Percentiles rank a stretch among this genome's conserved stretches.
phyloP scores from a whole-genome alignment of 1,140 invertebrate species.

The Orchesella cincta region DNA sequence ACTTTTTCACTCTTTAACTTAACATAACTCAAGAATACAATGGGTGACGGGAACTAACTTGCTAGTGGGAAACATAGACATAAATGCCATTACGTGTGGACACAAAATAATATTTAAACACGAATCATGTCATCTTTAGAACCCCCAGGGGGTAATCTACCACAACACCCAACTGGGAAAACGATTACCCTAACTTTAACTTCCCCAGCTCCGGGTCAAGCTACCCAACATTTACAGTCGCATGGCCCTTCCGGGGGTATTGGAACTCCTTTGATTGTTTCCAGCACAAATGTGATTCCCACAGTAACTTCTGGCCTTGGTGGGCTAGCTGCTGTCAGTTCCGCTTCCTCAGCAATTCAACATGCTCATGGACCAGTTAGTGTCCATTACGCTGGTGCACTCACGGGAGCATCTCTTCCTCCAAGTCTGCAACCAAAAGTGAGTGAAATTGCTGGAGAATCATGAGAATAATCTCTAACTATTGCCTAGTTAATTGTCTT shows the following conservation, averaged over 20 bases:
- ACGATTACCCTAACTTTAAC: constrained; percentile 6
- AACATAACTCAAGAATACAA: no score
- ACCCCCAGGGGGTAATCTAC: neutral
- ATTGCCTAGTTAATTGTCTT: neutral
- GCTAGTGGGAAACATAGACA: no score
- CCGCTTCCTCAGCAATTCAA: neutral
- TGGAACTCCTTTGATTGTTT: neutral
- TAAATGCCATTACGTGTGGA: no score
- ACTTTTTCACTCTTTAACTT: no score
- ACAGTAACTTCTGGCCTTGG: neutral
- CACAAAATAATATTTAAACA: no score
- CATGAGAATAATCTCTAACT: neutral
- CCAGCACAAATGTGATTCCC: neutral
- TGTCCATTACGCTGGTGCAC: neutral
- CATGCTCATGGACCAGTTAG: neutral
- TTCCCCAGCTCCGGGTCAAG: constrained; percentile 5
- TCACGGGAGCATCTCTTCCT: neutral
- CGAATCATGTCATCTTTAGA: neutral
- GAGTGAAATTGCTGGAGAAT: neutral
- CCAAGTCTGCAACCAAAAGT: neutral
- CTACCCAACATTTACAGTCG: neutral
- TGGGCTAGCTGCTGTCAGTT: neutral
- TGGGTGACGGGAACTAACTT: no score
- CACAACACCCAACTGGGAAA: neutral
- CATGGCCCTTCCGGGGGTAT: neutral